Conservation (phyloP, 2,113 vertebrate genomes). For the Forbesichthys agassizii region DNA sequence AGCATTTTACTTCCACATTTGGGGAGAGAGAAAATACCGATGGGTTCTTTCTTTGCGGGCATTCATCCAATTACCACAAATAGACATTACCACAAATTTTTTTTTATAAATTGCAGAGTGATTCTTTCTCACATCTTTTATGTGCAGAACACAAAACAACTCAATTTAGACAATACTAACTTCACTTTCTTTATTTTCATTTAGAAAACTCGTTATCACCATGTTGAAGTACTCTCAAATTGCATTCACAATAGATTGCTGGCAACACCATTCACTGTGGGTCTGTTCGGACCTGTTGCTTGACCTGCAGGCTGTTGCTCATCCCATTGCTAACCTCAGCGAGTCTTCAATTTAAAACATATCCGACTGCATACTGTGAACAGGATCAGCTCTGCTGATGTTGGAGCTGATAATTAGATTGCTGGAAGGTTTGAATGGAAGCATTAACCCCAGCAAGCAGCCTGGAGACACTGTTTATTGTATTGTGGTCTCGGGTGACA, state of each 20-base stretch:
- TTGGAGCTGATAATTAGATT: slow-evolving; percentile 71
- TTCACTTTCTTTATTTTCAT: not conserved
- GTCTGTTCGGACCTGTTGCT: slow-evolving; percentile 46
- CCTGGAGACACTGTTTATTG: slow-evolving; percentile 53
- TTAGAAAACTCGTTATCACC: not conserved
- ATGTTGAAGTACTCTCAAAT: not conserved
- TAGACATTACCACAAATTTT: slow-evolving; percentile 49
- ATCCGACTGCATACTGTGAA: slow-evolving; percentile 14
- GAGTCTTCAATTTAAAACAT: slow-evolving; percentile 22
- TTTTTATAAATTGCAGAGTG: slow-evolving; percentile 23
- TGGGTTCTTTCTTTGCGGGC: slow-evolving; percentile 33
- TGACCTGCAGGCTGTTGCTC: slow-evolving; percentile 48
- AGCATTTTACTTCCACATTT: slow-evolving; percentile 45
- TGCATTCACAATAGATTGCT: not conserved
- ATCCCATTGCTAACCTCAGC: slow-evolving; percentile 36
- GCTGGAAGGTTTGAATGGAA: slow-evolving; percentile 32
- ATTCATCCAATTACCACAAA: slow-evolving; percentile 50
- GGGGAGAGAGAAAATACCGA: slow-evolving; percentile 28
- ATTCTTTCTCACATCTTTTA: slow-evolving; percentile 19
- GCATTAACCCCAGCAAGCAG: slow-evolving; percentile 27
- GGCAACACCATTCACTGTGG: slow-evolving; percentile 4
- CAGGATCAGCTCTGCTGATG: slow-evolving; percentile 58
- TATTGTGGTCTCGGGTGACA: slow-evolving; percentile 47
- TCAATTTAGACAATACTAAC: not conserved
- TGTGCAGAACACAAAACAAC: slow-evolving; percentile 15